Base-by-base conservation (phyloP, 2,888 invertebrate species). In the Polymixis lichenea region DNA sequence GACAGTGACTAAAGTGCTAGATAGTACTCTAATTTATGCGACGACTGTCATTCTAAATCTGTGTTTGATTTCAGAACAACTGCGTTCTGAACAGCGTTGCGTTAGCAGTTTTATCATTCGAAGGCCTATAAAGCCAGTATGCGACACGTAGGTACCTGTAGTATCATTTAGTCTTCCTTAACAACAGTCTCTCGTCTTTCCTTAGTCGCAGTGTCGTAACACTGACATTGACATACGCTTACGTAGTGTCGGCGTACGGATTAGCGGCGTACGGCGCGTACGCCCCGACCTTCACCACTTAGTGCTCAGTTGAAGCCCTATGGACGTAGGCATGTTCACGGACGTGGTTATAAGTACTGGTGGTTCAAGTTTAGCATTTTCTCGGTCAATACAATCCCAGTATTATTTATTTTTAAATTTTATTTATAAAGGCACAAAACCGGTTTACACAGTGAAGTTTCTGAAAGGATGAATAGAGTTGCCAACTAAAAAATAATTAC, bases 191-290 rank as follows among this genome's bases (percentile, higher is more conserved):
- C 22, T 22, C 38, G 43, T 32, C 28, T 58, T 55, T 71, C 15
- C 58, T 19, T 62, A 5, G 38, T 28, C 72, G 61, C 55, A 13
- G 38, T 6, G 25, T 53, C 60, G 71, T 61, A 22, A 64, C 82
- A 69, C 46, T 83, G 83, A 85, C 85, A 78, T 85, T 83, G 85
- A 60, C 43, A 22, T 11, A 13, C 38, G 85, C 85, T 78, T 83
- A 82, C 72, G 82, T 62, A 25, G 73, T 77, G 67, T 17, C 70
- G 65, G 43, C 46, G 70, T 22, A 19, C 75, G 82, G 85, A 62
- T 83, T 85, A 85, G 55, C 32, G 56, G 66, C 72, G 53, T 46
- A 15, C 17, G 53, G 62, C 28, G 72, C 69, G 61, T 60, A 13
- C 25, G 53, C 32, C 49, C 56, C 15, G 76, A 71, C 84, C 84